Evolutionary conservation across 2,888 invertebrate species (phyloP).

Genomic region (Xestobium rufovillosum): DNA sequence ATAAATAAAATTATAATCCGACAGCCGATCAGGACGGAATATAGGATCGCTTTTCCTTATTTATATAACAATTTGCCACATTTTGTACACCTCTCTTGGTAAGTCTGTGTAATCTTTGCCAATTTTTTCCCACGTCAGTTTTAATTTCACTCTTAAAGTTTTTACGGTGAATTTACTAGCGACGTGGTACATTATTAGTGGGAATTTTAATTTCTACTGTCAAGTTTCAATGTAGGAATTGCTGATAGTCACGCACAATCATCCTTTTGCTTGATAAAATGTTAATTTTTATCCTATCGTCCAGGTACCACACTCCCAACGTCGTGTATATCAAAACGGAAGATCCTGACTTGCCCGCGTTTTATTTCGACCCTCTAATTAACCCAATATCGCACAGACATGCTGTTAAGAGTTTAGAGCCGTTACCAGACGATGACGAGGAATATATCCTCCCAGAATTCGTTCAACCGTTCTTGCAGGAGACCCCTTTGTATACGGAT

Average conservation of each 20-base stretch:
- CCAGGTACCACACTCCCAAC: constrained; percentile 97
- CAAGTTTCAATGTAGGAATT: constrained; percentile 43
- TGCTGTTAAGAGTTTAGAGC: constrained; percentile 73
- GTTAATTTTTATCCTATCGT: constrained; percentile 23
- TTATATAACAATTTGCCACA: constrained; percentile 98
- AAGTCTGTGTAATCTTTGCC: constrained; percentile 42
- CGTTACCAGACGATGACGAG: constrained; percentile 86
- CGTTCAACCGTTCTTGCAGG: constrained; percentile 87
- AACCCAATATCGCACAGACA: constrained; percentile 97
- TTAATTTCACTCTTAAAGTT: constrained; percentile 5
- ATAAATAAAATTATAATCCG: constrained; percentile 99
- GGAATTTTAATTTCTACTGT: constrained; percentile 49
- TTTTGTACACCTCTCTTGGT: constrained; percentile 98
- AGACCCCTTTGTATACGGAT: constrained; percentile 94
- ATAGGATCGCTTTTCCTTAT: constrained; percentile 98
- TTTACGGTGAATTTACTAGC: constrained; percentile 47
- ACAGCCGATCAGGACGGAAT: constrained; percentile 97
- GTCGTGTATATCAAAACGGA: constrained; percentile 99
- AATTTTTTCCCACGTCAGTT: constrained; percentile 14
- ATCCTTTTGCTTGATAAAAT: constrained; percentile 10
- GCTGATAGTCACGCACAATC: constrained; percentile 53
- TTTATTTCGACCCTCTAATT: constrained; percentile 98
- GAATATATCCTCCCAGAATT: constrained; percentile 88
- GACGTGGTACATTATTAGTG: constrained; percentile 48
- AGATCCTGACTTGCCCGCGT: constrained; percentile 98